Evolutionary conservation across 2,888 invertebrate species (phyloP), one percentile per base, ranked within the genome.

Genomic region (Nymphalis urticae): DNA sequence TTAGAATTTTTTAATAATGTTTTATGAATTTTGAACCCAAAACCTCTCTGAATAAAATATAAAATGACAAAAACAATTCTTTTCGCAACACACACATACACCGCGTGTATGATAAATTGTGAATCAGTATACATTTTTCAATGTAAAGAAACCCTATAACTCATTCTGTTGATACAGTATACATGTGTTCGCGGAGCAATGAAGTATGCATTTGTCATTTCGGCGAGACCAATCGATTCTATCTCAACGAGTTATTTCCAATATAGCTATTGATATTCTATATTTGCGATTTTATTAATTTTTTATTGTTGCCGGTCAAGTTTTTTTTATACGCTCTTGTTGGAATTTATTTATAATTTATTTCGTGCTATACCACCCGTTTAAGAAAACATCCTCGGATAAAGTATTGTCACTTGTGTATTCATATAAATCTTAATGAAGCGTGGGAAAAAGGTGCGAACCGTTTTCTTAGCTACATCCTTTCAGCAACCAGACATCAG

Each of bases 191-290:
- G 72, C 73, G 71, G 65, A 63, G 71, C 71, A 69, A 75, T 76
- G 71, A 75, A 72, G 73, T 72, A 73, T 75, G 75, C 72, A 76
- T 76, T 73, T 75, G 76, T 75, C 76, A 75, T 69, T 27, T 59
- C 64, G 54, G 64, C 66, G 69, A 66, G 69, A 72, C 51, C 71
- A 65, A 75, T 76, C 75, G 72, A 76, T 76, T 73, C 67, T 51
- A 53, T 64, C 69, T n/a, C 53, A 58, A 61, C 61, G 32, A 42
- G 21, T 36, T 63, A 24, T 60, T 50, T 7, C 13, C 19, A 17
- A 60, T 64, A 54, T 66, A 36, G 56, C 56, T 42, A 48, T 61
- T 58, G 42, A 61, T 48, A 21, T 62, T 42, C 58, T 65, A 62
- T 65, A 56, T 58, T 62, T 61, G 6, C 1, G 5, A 3, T 58